Evolutionary conservation across 1,140 invertebrate species (phyloP).

Genomic region (Potamilus streckersoni): DNA sequence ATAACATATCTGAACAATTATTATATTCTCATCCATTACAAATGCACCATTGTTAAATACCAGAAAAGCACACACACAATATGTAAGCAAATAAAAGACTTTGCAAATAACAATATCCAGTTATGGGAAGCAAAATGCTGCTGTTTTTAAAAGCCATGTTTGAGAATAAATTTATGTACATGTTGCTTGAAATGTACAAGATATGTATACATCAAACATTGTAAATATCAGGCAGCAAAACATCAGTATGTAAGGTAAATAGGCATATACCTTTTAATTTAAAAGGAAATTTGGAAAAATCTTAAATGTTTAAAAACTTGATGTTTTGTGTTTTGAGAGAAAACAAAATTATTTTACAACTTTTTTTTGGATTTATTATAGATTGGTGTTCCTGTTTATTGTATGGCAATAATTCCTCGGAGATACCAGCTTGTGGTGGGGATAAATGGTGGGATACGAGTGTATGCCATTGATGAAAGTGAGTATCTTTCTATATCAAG

Average conservation of each 20-base stretch:
- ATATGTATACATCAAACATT: neutral
- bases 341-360: neutral
- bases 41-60: too few species aligned
- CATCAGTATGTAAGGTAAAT: neutral
- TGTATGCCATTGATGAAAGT: slow-evolving; percentile 65
- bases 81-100: too few species aligned
- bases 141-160: too few species aligned
- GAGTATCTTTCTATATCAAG: slow-evolving; percentile 12
- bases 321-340: neutral
- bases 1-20: too few species aligned
- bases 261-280: neutral
- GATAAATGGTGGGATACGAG: slow-evolving; percentile 57
- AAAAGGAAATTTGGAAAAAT: neutral
- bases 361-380: slow-evolving; percentile 26
- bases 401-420: slow-evolving; percentile 63
- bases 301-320: neutral
- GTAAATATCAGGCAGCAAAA: neutral
- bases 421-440: slow-evolving; percentile 64
- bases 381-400: slow-evolving; percentile 65
- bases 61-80: too few species aligned
- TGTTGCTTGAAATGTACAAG: too few species aligned
- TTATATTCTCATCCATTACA: too few species aligned
- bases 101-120: too few species aligned
- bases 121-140: too few species aligned
- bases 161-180: too few species aligned